Base-by-base conservation (phyloP, 2,797 vertebrate genomes). In the Leucoraja ocellata region DNA sequence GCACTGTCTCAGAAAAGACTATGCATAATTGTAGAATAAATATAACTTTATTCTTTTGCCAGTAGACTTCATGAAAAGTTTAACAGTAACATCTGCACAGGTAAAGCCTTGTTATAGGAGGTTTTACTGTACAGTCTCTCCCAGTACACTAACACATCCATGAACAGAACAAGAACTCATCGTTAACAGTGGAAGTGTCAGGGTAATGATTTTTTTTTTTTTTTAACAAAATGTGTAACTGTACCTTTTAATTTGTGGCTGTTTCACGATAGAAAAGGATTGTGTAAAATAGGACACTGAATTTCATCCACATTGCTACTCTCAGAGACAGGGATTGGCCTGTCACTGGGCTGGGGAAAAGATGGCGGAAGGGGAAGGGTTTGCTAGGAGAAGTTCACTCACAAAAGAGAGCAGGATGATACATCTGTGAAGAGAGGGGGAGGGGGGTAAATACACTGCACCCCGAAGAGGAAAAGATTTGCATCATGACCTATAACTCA, bases 41-140 rank as follows among this genome's bases (percentile, higher is more conserved):
- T 95, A 95, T 32, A 95, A 95, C 94, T 95, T 95, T 95, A 95
- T 95, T 95, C 95, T 95, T 95, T 95, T 95, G 94, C 95, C 90
- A 92, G 90, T 95, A 94, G 95, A 94, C 94, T 94, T 95, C 94
- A 95, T 94, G 95, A 94, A 93, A 95, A 95, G 95, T 94, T 94
- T 94, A 94, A 95, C 95, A 95, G 94, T 95, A 94, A 95, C 94
- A 95, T 94, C 94, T 94, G 94, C 94, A 95, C 95, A 94, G 94
- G 94, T 80, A 76, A 32, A 93, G 94, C 94, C 93, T 94, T 94
- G 39, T 92, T 92, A 58, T 76, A 92, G 90, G 90, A 92, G 76
- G 71, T 92, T 71, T 92, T 92, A 76, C 90, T 92, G 90, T 54
- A 92, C 90, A 92, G 90, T 92, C 88, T 74, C 71, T 74, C 39